These are phyloP conservation scores for Holocentrus rufus DNA, from an alignment of 2,797 vertebrate species.

Conservation along the genomic window DNA sequence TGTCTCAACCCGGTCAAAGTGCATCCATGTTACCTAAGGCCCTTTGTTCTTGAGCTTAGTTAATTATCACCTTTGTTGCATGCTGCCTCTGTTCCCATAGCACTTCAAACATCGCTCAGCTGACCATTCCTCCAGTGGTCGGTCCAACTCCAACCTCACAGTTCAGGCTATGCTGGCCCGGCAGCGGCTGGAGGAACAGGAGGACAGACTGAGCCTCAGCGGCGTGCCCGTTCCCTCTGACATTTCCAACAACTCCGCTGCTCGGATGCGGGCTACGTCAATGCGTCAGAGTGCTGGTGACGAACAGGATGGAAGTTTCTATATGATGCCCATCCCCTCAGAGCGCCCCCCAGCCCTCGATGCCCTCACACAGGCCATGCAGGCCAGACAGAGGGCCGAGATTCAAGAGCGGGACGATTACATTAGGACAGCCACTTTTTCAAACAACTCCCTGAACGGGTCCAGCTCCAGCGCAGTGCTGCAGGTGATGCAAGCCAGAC, in stretches of 20 bases:
- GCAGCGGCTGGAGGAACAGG: conserved; percentile 62
- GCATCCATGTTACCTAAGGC: background rate
- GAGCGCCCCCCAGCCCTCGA: conserved; percentile 3
- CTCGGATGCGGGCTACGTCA: conserved; percentile 60
- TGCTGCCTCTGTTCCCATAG: conserved; percentile 39
- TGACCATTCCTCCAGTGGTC: conserved; percentile 23
- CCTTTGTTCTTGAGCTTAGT: background rate
- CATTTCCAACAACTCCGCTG: conserved; percentile 35
- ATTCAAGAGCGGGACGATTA: conserved; percentile 22
- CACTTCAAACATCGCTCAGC: conserved; percentile 31
- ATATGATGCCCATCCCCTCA: background rate
- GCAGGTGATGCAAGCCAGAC: conserved; percentile 56
- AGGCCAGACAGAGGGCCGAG: conserved; percentile 40
- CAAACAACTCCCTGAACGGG: conserved; percentile 22
- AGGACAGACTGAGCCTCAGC: background rate
- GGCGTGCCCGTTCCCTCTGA: conserved; percentile 59
- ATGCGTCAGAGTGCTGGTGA: conserved; percentile 54
- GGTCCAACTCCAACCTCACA: conserved; percentile 67
- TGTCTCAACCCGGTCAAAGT: background rate
- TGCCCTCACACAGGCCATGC: conserved; percentile 30
- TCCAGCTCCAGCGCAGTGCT: conserved; percentile 18
- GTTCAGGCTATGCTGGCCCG: conserved; percentile 66
- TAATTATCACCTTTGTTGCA: background rate
- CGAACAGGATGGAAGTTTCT: conserved; percentile 2
- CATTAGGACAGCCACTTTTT: conserved; percentile 9